phyloP scores from a whole-genome alignment of 2,888 invertebrate species.

The Pocota personata region DNA sequence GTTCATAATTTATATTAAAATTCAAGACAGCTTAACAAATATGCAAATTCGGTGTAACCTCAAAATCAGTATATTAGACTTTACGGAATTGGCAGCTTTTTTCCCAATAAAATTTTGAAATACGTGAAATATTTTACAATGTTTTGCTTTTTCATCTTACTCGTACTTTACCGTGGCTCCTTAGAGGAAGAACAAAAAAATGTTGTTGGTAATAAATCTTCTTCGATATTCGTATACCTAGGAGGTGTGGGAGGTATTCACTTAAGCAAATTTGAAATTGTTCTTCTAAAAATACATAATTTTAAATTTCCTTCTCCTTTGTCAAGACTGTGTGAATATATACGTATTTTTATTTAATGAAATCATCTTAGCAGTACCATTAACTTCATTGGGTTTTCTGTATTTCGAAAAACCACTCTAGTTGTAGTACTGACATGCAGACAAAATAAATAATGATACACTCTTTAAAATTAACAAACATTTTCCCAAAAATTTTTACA shows the following conservation, averaged over 20 bases:
- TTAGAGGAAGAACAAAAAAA: not conserved
- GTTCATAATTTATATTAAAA: slow-evolving; percentile 5
- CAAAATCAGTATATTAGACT: not conserved
- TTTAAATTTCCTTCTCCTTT: too few relatives aligned
- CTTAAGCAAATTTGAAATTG: not conserved
- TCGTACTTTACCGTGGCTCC: not conserved
- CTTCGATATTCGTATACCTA: not conserved
- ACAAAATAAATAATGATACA: too few relatives aligned
- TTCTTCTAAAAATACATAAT: not conserved
- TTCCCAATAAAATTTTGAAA: not conserved
- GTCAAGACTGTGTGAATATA: too few relatives aligned
- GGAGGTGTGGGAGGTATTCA: not conserved
- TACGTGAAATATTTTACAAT: slow-evolving; percentile 15
- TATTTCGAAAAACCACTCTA: too few relatives aligned
- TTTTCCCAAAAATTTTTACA: too few relatives aligned
- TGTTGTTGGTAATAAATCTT: not conserved
- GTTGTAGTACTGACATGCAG: too few relatives aligned
- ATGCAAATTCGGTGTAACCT: slow-evolving; percentile 6
- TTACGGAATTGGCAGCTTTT: not conserved
- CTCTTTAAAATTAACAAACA: too few relatives aligned
- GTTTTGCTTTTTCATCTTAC: not conserved
- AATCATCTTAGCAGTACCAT: too few relatives aligned
- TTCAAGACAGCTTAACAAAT: not conserved
- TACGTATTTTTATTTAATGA: too few relatives aligned
- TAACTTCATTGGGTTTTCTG: too few relatives aligned